Evolutionary conservation across 2,888 invertebrate genomes (phyloP), one percentile per base, ranked within the genome.

Genomic region (Acanthosepion lycidas): DNA sequence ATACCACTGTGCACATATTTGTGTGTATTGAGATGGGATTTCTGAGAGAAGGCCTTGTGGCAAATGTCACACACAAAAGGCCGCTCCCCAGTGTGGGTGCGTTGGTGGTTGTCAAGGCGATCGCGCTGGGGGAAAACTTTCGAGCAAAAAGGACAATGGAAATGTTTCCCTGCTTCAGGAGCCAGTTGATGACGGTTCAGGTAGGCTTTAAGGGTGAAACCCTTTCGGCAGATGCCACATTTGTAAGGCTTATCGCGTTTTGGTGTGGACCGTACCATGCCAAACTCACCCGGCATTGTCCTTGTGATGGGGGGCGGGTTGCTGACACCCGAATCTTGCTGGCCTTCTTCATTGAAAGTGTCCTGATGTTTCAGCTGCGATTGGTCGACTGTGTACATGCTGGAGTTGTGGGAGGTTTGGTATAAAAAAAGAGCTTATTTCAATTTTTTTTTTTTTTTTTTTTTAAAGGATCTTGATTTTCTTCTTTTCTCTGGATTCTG

Each of bases 71-170:
- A 93, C 6, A 23, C 53, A 53, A 93, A 93, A 15, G 93, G 93
- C 20, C 93, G 49, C 28, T 93, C 93, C 8, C 93, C 93, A 18
- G 93, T 93, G 12, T 93, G 93, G 12, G 93, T 93, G 15, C 93
- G 93, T 12, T 28, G 28, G 53, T 93, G 93, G 53, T 93, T 93
- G 93, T 93, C 93, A 93, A 93, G 93, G n/a, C 93, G 93, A 48
- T 93, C 93, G n/a, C 93, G 49, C 93, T 93, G 93, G 1, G 93
- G 93, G 51, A 93, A 93, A n/a, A 93, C 93, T 51, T 93, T 93
- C 23, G 93, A 49, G 49, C 93, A 93, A 28, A 93, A 93, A 0
- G 93, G 93, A 93, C 93, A 93, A 33, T 93, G 33, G 28, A 93
- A 93, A 49, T 93, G 93, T 53, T 93, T 93, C 15, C 93, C 93